Base-by-base conservation (phyloP, 2,888 invertebrate genomes). In the Ischnura elegans region DNA sequence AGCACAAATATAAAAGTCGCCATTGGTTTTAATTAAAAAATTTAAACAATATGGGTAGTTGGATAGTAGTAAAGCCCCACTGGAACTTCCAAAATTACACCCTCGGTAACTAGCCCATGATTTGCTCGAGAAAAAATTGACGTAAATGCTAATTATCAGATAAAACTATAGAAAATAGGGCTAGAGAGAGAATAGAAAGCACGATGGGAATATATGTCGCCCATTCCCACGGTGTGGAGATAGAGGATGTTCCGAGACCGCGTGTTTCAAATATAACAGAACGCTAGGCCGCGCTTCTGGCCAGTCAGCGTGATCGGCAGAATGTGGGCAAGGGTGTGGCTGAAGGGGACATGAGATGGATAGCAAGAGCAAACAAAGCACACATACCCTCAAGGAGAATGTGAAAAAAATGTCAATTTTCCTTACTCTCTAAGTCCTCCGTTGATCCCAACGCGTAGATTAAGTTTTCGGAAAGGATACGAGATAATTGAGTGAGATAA, bases 401-500 rank as follows among this genome's bases (percentile, higher is more conserved):
- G 8, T 13, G 51, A 19, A n/a, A 36, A 36, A 76, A 76, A 25
- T 13, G 0, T 87, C 8, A 42, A 29, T 51, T 51, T 13, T 10
- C 87, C 19, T 45, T 90, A 10, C 66, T 43, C 47, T 4, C 55
- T 10, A 8, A 25, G 55, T 43, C 42, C 42, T 45, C n/a, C 55
- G 43, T n/a, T 43, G 61, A 61, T 45, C 25, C 46, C 46, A 13
- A 43, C 10, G 42, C 42, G 4, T 55, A 55, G 61, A 61, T 90
- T 90, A 55, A 87, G 42, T 43, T 45, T 42, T 43, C n/a, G n/a
- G 36, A 46, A 90, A 43, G 51, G 66, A 25, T 43, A 66, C 43
- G 43, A 90, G 90, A 90, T 90, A 90, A 90, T 90, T 90, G 43
- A 61, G 61, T 61, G 61, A 43, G 90, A 90, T 90, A 90, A 61